phyloP scores from a whole-genome alignment of 64 coral and sea anemone species.

The Actinia tenebrosa region DNA sequence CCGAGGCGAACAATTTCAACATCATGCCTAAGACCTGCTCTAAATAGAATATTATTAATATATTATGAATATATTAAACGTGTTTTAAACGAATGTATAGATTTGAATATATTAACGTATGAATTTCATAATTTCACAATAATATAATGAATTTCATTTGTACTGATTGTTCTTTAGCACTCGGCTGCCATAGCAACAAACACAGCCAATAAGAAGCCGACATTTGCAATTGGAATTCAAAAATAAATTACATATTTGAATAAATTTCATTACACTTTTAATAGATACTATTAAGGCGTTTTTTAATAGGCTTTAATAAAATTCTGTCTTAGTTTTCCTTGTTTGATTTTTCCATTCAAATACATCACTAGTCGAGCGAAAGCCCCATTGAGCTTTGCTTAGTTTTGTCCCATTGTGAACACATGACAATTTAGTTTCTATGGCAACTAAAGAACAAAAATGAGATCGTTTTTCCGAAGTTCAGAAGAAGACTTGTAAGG shows the following conservation, averaged over 20 bases:
- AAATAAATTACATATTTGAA: conserved; percentile 7
- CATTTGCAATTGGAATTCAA: background rate
- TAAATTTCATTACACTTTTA: background rate
- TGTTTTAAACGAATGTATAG: background rate
- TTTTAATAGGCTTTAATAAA: background rate
- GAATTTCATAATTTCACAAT: conserved; percentile 3
- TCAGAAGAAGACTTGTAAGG: too few species aligned
- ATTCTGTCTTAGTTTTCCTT: too few species aligned
- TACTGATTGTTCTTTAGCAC: background rate
- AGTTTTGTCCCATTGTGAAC: too few species aligned
- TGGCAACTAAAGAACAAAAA: too few species aligned
- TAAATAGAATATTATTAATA: background rate
- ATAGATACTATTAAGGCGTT: background rate
- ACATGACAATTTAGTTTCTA: too few species aligned
- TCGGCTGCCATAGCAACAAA: background rate
- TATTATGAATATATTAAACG: background rate
- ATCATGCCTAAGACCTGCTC: background rate
- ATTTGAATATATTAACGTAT: background rate
- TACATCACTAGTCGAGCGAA: too few species aligned
- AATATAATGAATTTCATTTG: conserved; percentile 3
- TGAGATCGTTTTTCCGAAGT: too few species aligned
- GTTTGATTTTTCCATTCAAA: too few species aligned
- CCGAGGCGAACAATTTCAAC: background rate
- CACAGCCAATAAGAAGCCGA: background rate
- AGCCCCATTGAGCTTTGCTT: too few species aligned